A percentile compares a stretch with the other conserved stretches of the same genome.
Conservation (phyloP, 2,888 invertebrate species). For the Agonopterix heracliana region DNA sequence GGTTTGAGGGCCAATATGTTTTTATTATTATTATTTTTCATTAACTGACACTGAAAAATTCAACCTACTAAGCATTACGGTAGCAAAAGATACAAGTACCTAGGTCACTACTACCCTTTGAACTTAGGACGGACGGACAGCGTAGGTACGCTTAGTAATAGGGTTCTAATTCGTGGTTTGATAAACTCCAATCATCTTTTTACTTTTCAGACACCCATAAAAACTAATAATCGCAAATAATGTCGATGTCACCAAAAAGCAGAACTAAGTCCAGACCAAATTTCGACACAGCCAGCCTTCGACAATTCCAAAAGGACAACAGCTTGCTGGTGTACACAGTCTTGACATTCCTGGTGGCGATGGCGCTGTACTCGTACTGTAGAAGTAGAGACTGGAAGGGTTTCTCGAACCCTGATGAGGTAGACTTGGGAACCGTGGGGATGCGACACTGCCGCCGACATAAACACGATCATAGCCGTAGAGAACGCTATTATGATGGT, state of each 20-base stretch:
- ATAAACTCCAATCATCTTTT: too few species aligned
- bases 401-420: constrained; percentile 46
- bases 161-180: too few species aligned
- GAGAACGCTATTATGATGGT: neutral
- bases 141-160: too few species aligned
- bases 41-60: too few species aligned
- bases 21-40: too few species aligned
- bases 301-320: constrained; percentile 13
- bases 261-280: constrained; percentile 8
- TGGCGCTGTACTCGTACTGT: constrained; percentile 37
- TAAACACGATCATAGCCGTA: neutral
- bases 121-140: too few species aligned
- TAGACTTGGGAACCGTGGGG: constrained; percentile 46
- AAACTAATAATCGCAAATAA: too few species aligned
- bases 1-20: too few species aligned
- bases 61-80: too few species aligned
- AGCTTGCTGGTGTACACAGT: constrained; percentile 30
- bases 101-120: too few species aligned
- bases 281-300: constrained; percentile 11
- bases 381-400: constrained; percentile 46
- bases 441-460: constrained; percentile 22
- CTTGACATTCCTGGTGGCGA: constrained; percentile 30
- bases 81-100: too few species aligned
- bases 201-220: too few species aligned
- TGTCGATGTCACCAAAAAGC: neutral